phyloP scores from a whole-genome alignment of 2,797 vertebrate genomes.

The Babyrousa celebensis region DNA sequence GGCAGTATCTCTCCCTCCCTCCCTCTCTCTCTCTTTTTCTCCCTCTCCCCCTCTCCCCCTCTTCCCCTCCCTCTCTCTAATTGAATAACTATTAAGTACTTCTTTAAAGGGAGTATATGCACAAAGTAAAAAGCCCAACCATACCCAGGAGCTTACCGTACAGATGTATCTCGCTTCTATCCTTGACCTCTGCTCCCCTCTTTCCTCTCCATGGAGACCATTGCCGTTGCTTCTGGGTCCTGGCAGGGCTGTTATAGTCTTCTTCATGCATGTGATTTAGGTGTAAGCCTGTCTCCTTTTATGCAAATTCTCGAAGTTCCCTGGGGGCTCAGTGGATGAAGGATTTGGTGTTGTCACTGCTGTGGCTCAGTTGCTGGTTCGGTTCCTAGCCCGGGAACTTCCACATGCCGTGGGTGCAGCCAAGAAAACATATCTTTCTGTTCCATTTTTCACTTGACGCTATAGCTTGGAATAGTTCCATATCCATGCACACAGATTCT shows the following conservation, averaged over 20 bases:
- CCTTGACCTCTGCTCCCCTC: not conserved
- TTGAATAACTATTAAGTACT: slow-evolving; percentile 3
- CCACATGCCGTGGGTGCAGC: no score
- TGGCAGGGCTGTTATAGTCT: not conserved
- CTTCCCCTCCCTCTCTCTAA: not conserved
- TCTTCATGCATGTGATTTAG: not conserved
- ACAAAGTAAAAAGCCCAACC: not conserved
- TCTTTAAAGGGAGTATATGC: not conserved
- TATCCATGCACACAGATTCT: not conserved
- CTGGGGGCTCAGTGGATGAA: no score
- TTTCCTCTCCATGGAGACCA: not conserved
- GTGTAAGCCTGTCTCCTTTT: not conserved
- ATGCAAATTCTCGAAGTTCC: not conserved
- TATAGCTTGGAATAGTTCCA: not conserved
- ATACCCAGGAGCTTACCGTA: not conserved
- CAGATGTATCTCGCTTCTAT: not conserved
- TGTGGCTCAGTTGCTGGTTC: no score
- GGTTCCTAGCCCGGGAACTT: no score
- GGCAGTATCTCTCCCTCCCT: not conserved
- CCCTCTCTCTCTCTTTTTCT: not conserved
- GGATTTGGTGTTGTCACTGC: no score
- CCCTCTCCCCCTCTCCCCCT: not conserved
- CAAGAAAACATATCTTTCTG: not conserved
- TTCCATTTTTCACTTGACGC: not conserved
- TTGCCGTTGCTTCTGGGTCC: not conserved